Evolutionary conservation across 2,113 vertebrate species (phyloP), one percentile per base, ranked within the genome.

Genomic region (Marcusenius ussheri): DNA sequence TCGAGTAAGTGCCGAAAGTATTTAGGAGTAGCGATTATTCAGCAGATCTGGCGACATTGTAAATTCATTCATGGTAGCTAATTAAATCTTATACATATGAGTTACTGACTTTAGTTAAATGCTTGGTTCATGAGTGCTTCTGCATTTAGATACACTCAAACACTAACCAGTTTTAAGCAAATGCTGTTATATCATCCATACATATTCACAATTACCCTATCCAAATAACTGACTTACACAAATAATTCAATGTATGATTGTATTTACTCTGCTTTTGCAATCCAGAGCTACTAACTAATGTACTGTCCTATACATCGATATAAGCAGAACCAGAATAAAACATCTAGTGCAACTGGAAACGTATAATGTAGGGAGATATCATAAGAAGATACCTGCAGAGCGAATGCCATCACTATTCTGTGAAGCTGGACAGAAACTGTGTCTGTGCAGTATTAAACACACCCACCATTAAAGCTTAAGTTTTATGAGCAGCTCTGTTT

Each of bases 331-430:
- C n/a, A 91, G 90, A 89, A 90, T 47, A 91, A 56, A 91, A 95
- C 94, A 95, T 94, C 93, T 94, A 94, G n/a, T 50, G 80, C 88
- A 91, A 88, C 58, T 90, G 47, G 70, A 91, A 62, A 92, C 92
- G 92, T 92, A 51, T 46, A 85, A 88, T 90, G 80, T 31, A 1
- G 88, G 89, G 91, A 87, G 50, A 91, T 47, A 47, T 24, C 88
- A 89, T 80, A 70, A 88, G 50, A 10, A 35, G 53, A 56, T 53
- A 87, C 83, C 85, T 88, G 45, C 42, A 31, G 45, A 89, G 91
- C 88, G 88, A 90, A 91, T 90, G 87, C 86, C 84, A 90, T 46
- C 83, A 62, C 83, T 74, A 89, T 91, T 89, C 90, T 89, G 70
- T 87, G 70, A 50, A 24, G 49, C 49, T 85, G 74, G 91, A 35